Evolutionary conservation across 2,113 vertebrate species (phyloP).

Genomic region (Danio rerio): DNA sequence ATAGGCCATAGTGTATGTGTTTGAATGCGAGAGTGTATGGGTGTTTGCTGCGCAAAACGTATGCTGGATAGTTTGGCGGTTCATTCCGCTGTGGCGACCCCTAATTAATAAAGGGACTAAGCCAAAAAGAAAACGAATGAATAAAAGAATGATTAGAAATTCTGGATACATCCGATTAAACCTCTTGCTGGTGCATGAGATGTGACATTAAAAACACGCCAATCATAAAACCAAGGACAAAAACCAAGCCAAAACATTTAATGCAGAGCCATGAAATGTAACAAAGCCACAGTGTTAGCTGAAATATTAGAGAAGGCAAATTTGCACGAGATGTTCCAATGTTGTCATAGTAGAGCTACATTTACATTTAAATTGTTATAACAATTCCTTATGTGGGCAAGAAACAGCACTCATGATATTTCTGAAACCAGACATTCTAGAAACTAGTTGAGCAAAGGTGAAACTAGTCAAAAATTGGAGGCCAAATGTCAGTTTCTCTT

Average conservation of each 20-base stretch:
- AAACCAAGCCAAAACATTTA: no score
- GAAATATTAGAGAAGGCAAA: not conserved
- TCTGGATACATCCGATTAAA: not conserved
- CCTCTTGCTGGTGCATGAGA: not conserved
- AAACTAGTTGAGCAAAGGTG: constrained; percentile 14
- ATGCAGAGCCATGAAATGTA: not conserved
- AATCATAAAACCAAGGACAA: no score
- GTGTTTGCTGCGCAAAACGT: no score
- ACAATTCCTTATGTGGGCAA: not conserved
- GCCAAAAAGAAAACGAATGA: no score
- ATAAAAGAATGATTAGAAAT: no score
- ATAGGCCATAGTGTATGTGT: no score
- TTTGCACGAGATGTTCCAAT: not conserved
- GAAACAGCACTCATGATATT: constrained; percentile 2
- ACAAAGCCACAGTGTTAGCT: not conserved
- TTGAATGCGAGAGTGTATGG: no score
- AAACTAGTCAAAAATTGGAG: constrained; percentile 8
- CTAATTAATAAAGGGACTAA: no score
- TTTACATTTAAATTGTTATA: not conserved
- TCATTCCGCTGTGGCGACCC: no score
- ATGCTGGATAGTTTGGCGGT: no score
- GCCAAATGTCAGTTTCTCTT: not conserved
- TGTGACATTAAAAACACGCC: no score
- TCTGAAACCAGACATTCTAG: constrained; percentile 6
- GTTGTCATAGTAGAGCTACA: not conserved